Conservation (phyloP, 1,140 invertebrate species). For the Ceratosolen fusciceps region DNA sequence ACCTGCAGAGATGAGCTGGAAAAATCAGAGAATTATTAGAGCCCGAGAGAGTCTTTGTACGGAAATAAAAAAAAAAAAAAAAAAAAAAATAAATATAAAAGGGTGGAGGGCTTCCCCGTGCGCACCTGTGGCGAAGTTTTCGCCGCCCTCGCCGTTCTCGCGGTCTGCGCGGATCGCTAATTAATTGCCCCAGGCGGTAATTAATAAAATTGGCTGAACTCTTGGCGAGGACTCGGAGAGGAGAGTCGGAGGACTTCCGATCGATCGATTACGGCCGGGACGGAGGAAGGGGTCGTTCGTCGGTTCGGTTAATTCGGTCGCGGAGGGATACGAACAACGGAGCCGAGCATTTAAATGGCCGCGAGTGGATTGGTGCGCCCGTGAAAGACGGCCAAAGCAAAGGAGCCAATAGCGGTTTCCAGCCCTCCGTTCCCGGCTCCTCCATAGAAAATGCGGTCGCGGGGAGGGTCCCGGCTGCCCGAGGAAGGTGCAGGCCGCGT, state of each 20-base stretch:
- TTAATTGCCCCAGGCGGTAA: background rate
- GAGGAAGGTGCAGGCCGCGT: slow-evolving; percentile 49
- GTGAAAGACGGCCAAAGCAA: slow-evolving; percentile 57
- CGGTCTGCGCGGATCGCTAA: background rate
- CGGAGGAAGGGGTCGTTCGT: background rate
- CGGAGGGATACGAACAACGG: background rate
- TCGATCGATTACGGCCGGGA: slow-evolving; percentile 35
- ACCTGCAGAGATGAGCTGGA: too few species aligned
- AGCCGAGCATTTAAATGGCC: slow-evolving; percentile 56
- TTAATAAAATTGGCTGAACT: background rate
- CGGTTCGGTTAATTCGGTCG: slow-evolving; percentile 23
- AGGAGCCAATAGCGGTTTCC: slow-evolving; percentile 62
- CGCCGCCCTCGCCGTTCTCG: too few species aligned
- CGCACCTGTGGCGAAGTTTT: too few species aligned
- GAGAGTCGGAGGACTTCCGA: slow-evolving; percentile 17
- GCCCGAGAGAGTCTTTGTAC: too few species aligned
- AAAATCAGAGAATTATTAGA: too few species aligned
- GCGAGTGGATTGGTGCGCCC: slow-evolving; percentile 52
- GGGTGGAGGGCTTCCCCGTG: too few species aligned
- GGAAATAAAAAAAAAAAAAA: too few species aligned
- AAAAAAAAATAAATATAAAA: too few species aligned
- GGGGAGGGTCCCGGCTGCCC: background rate
- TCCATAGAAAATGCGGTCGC: slow-evolving; percentile 64
- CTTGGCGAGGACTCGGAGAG: background rate
- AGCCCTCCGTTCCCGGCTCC: slow-evolving; percentile 50